phyloP scores from a whole-genome alignment of 2,797 vertebrate species.

The Brachyalestes nurse region DNA sequence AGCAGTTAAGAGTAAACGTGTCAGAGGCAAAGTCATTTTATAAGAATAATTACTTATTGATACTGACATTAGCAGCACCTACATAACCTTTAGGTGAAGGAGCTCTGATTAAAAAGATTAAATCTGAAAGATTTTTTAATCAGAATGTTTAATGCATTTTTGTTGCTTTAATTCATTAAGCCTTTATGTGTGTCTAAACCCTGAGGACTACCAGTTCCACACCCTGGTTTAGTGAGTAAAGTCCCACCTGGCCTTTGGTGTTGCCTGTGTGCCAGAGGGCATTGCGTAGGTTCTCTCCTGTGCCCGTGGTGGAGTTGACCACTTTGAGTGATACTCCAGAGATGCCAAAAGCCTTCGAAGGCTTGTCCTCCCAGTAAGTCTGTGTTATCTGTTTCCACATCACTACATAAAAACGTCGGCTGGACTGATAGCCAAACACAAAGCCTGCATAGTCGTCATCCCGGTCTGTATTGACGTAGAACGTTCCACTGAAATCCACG shows the following conservation, averaged over 20 bases:
- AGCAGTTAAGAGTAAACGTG: neutral
- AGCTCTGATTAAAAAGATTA: neutral
- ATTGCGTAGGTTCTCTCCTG: constrained; percentile 91
- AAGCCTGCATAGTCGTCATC: constrained; percentile 96
- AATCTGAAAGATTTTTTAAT: neutral
- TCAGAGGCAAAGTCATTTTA: neutral
- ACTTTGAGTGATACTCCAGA: constrained; percentile 95
- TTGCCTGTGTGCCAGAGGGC: constrained; percentile 98
- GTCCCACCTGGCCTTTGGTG: constrained; percentile 88
- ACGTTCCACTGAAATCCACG: constrained; percentile 95
- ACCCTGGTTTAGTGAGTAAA: neutral
- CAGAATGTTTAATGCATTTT: neutral
- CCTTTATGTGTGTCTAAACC: neutral
- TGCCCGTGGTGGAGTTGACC: constrained; percentile 93
- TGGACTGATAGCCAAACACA: constrained; percentile 96
- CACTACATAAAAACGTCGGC: constrained; percentile 92
- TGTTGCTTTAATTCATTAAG: neutral
- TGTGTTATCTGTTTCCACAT: constrained; percentile 99
- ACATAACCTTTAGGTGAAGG: too few species aligned
- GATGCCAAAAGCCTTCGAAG: constrained; percentile 90
- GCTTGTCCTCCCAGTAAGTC: constrained; percentile 95
- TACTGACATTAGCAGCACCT: neutral
- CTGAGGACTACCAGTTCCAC: neutral
- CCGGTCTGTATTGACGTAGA: constrained; percentile 95
- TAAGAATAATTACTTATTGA: neutral